Percentiles rank a stretch among this genome's conserved stretches.
Evolutionary conservation across 2,888 invertebrate genomes (phyloP).

Genomic region (Drosophila macrospina): DNA sequence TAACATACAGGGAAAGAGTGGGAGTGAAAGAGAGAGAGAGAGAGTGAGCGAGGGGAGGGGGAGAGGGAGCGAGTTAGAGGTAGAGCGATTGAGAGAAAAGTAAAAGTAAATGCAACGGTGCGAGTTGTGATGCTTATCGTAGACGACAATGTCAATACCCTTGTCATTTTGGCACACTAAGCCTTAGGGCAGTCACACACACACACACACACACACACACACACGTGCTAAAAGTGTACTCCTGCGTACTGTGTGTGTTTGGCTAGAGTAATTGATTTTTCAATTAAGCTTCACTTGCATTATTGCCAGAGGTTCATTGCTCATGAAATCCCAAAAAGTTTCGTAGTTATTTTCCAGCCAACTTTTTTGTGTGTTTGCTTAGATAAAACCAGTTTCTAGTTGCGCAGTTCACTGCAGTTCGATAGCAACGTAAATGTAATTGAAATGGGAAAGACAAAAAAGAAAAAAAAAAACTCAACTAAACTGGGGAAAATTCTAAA

Average conservation of each 20-base stretch:
- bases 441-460: background rate
- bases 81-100: slow-evolving; percentile 5
- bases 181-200: slow-evolving; percentile 17
- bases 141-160: slow-evolving; percentile 76
- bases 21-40: background rate
- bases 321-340: slow-evolving; percentile 42
- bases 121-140: slow-evolving; percentile 54
- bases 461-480: too few species aligned
- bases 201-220: background rate
- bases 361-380: slow-evolving; percentile 17
- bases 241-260: slow-evolving; percentile 10
- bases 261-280: slow-evolving; percentile 71
- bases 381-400: slow-evolving; percentile 40
- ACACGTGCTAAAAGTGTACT: slow-evolving; percentile 10
- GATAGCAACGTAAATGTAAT: slow-evolving; percentile 17
- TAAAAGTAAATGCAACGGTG: slow-evolving; percentile 53
- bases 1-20: background rate
- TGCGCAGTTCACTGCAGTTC: slow-evolving; percentile 19
- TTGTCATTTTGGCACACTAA: slow-evolving; percentile 60
- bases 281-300: slow-evolving; percentile 62
- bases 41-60: background rate
- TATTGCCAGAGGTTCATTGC: slow-evolving; percentile 37
- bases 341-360: slow-evolving; percentile 14
- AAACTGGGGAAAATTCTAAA: background rate
- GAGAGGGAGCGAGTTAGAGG: background rate